Evolutionary conservation across 2,888 invertebrate species (phyloP).

Genomic region (Craniophora ligustri): DNA sequence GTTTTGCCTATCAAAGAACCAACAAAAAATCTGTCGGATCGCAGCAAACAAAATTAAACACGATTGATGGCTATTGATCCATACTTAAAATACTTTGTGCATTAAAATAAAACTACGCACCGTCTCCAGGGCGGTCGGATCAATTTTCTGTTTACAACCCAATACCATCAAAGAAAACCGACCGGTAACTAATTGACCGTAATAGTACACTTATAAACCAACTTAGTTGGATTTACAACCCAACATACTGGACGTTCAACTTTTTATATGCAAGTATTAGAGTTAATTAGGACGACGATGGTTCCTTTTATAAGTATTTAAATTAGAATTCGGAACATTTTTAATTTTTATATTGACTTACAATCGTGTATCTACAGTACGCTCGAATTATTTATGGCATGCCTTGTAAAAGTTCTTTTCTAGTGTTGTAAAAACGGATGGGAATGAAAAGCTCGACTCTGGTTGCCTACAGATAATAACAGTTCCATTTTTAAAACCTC

Average conservation of each 20-base stretch:
- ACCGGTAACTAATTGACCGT: conserved; percentile 82
- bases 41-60: conserved; percentile 45
- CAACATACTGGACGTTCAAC: conserved; percentile 44
- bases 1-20: conserved; percentile 19
- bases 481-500: conserved; percentile 38
- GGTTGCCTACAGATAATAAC: conserved; percentile 32
- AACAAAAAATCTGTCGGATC: conserved; percentile 47
- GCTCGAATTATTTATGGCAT: conserved; percentile 34
- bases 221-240: conserved; percentile 60
- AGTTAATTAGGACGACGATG: conserved; percentile 53
- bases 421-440: conserved; percentile 19
- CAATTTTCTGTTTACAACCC: conserved; percentile 85
- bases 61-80: conserved; percentile 52
- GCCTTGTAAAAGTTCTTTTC: conserved; percentile 27
- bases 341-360: conserved; percentile 36
- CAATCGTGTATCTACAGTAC: conserved; percentile 13
- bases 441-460: conserved; percentile 19
- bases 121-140: conserved; percentile 77
- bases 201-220: conserved; percentile 75
- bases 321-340: conserved; percentile 35
- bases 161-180: conserved; percentile 81
- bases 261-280: conserved; percentile 50
- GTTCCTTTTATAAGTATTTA: conserved; percentile 49
- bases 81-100: conserved; percentile 51
- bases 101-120: conserved; percentile 63